Evolutionary conservation across 2,888 invertebrate genomes (phyloP), one percentile per base, ranked within the genome.

Genomic region (Lasioglossum calceatum): DNA sequence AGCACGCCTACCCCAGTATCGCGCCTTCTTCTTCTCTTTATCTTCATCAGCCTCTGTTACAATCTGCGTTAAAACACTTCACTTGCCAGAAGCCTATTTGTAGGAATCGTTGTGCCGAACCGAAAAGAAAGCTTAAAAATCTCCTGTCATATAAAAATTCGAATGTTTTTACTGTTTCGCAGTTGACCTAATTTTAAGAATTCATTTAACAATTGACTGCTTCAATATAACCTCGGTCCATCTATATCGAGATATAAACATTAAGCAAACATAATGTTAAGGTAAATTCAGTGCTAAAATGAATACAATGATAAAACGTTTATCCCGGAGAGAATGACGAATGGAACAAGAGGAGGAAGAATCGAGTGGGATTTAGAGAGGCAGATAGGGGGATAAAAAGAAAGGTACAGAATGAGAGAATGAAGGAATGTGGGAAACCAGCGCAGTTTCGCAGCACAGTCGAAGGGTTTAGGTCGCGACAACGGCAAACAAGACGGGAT

Each of bases 401-500:
- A 54, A 54, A 23, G 54, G n/a, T 2, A 10, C 10, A 10, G 54
- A 54, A 54, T n/a, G 54, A n/a, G 64, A 64, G 64, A 64, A 32
- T 32, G 64, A n/a, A 14, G n/a, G 61, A n/a, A 27, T 14, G 61
- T 5, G 64, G 32, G 64, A 85, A 85, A 47, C 44, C 70, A 54
- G 36, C 16, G 64, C 36, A 16, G 23, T 14, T 72, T 71, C 64
- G 23, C 4, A 5, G 8, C 61, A 19, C 8, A 10, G 61, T 71
- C 70, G 70, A 82, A 84, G 84, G 87, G 79, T 82, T 82, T 84
- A 82, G 80, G 61, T 78, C 61, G 78, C 80, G 64, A 76, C 54
- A 71, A 81, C 72, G 73, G 76, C 80, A 74, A 81, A 82, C 82
- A 87, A 44, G 76, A 47, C 47, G n/a, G 44, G 58, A 36, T 58